Evolutionary conservation across 2,113 vertebrate species (phyloP).

Genomic region (Chiloscyllium plagiosum): DNA sequence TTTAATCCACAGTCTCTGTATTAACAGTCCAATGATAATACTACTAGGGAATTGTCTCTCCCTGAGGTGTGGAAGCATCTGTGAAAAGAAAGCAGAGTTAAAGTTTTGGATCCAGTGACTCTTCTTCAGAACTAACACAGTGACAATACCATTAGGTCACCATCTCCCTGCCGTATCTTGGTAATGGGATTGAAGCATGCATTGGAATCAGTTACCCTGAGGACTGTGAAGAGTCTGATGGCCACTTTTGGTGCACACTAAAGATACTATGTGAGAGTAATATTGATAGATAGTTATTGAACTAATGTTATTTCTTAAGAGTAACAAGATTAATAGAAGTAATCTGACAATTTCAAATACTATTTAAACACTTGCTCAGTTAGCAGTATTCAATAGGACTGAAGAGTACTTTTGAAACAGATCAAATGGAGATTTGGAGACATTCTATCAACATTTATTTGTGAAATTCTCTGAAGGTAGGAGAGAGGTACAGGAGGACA

Average conservation of each 20-base stretch:
- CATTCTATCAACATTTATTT: too few relatives aligned
- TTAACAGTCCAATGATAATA: too few relatives aligned
- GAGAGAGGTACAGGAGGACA: too few relatives aligned
- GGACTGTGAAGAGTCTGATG: background rate
- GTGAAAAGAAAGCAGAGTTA: too few relatives aligned
- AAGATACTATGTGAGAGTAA: background rate
- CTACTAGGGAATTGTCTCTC: too few relatives aligned
- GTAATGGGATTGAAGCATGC: background rate
- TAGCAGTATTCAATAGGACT: background rate
- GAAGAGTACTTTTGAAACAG: background rate
- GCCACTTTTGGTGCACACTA: background rate
- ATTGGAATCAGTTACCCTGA: background rate
- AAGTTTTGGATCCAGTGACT: too few relatives aligned
- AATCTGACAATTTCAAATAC: background rate
- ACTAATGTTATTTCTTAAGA: background rate
- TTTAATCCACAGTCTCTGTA: too few relatives aligned
- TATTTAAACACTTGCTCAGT: background rate
- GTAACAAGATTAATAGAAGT: background rate
- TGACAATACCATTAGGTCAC: too few relatives aligned
- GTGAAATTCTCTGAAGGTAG: too few relatives aligned
- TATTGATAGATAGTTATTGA: background rate
- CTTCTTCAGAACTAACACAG: too few relatives aligned
- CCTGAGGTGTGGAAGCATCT: too few relatives aligned
- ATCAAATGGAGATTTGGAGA: background rate
- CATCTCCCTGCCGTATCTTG: background rate